A percentile compares a stretch with the other conserved stretches of the same genome.
Evolutionary conservation across 53 echinoderm and acorn worm genomes (phyloP).

Genomic region (Arbacia lixula): DNA sequence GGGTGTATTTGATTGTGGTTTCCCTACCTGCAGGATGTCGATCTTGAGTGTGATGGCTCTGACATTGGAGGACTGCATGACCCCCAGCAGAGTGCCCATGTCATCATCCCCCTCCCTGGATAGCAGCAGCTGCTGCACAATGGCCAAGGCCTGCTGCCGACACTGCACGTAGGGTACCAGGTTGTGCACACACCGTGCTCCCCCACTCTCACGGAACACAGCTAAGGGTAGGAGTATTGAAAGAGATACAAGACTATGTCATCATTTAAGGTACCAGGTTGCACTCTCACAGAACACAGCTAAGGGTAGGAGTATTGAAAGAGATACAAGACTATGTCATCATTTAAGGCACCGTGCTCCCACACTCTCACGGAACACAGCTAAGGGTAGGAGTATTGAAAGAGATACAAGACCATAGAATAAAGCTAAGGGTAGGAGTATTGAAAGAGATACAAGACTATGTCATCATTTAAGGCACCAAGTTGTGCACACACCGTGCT

Average conservation of each 20-base stretch:
- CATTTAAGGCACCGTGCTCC: constrained; percentile 93
- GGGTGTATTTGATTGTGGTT: not conserved
- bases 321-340: too few species aligned
- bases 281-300: constrained; percentile 89
- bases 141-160: constrained; percentile 81
- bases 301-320: not conserved
- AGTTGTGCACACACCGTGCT: too few species aligned
- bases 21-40: constrained; percentile 81
- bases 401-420: too few species aligned
- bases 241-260: too few species aligned
- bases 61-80: constrained; percentile 89
- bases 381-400: constrained; percentile 33
- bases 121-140: constrained; percentile 87
- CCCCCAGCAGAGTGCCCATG: constrained; percentile 87
- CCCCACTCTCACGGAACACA: constrained; percentile 90
- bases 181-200: constrained; percentile 92
- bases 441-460: too few species aligned
- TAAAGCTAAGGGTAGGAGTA: constrained; percentile 54
- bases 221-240: constrained; percentile 39
- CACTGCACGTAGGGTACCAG: constrained; percentile 94
- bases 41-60: constrained; percentile 79
- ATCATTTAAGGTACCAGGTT: constrained; percentile 91
- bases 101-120: constrained; percentile 87
- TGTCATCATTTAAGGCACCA: constrained; percentile 87
- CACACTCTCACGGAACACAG: constrained; percentile 85